phyloP scores from a whole-genome alignment of 1,140 invertebrate genomes.

The Cherax quadricarinatus region DNA sequence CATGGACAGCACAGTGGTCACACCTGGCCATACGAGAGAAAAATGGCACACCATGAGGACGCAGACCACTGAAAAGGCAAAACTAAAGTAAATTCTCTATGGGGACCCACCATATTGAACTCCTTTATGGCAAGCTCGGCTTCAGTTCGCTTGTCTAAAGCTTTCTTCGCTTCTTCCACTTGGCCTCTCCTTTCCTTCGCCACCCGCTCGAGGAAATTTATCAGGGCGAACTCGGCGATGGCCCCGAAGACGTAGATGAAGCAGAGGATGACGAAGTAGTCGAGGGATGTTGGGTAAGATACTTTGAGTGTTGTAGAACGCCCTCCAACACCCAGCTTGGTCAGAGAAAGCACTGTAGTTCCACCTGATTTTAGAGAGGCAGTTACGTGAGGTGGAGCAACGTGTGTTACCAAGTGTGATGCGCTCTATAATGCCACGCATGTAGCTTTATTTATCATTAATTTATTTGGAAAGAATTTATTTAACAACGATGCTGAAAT shows the following conservation, averaged over 20 bases:
- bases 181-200: slow-evolving; percentile 78
- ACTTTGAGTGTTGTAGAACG: slow-evolving; percentile 79
- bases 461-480: no score
- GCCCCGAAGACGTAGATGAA: slow-evolving; percentile 81
- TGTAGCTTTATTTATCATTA: no score
- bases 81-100: slow-evolving; percentile 34
- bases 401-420: no score
- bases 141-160: slow-evolving; percentile 69
- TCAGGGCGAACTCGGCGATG: slow-evolving; percentile 81
- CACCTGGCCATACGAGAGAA: slow-evolving; percentile 76
- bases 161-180: slow-evolving; percentile 75
- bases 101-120: slow-evolving; percentile 55
- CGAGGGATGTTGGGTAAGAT: slow-evolving; percentile 81
- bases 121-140: slow-evolving; percentile 1
- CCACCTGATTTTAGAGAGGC: slow-evolving; percentile 77
- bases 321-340: slow-evolving; percentile 81
- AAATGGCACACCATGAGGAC: slow-evolving; percentile 63
- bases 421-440: no score
- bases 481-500: no score
- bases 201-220: slow-evolving; percentile 78
- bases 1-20: slow-evolving; percentile 82
- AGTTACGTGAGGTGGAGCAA: neutral
- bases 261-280: slow-evolving; percentile 81
- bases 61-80: slow-evolving; percentile 36
- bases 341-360: slow-evolving; percentile 81